A percentile compares a stretch with the other conserved stretches of the same genome.
These are phyloP conservation scores for Chrysotoxum bicinctum DNA, from an alignment of 2,888 invertebrate species.

Conservation along the genomic window DNA sequence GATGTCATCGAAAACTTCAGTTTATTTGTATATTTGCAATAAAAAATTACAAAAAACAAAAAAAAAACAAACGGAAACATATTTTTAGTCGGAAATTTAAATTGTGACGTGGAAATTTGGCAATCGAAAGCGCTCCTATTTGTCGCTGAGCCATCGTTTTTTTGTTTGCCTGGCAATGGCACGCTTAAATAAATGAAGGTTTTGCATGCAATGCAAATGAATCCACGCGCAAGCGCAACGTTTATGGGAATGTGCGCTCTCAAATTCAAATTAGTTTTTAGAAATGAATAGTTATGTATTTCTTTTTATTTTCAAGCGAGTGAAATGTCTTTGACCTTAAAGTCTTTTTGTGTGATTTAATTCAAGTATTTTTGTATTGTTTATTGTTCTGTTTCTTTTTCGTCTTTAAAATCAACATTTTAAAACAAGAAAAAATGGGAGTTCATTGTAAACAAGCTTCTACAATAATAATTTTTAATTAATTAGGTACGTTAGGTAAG, in stretches of 20 bases:
- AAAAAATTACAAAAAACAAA: not conserved
- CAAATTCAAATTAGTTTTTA: conserved; percentile 52
- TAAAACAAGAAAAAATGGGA: conserved; percentile 11
- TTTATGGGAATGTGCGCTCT: conserved; percentile 11
- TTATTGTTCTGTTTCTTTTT: conserved; percentile 22
- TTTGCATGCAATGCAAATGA: conserved; percentile 7
- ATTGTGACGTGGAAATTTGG: not conserved
- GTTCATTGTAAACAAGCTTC: not conserved
- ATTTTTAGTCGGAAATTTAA: conserved; percentile 18
- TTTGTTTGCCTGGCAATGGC: not conserved
- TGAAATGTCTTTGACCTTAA: conserved; percentile 61
- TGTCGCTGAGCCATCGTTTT: not conserved
- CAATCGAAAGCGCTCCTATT: not conserved
- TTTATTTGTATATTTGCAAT: not conserved
- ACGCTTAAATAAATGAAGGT: conserved; percentile 25
- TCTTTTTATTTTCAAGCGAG: not conserved
- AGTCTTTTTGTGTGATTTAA: conserved; percentile 18
- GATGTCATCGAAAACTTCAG: not conserved
- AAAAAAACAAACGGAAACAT: not conserved
- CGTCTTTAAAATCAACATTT: conserved; percentile 17
- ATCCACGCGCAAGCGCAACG: not conserved
- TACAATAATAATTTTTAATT: not conserved
- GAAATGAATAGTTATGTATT: not conserved
- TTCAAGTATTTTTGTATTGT: not conserved
- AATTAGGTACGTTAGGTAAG: too few species aligned